These are phyloP conservation scores for Hucho hucho DNA, from an alignment of 2,113 vertebrate species.

Conservation along the genomic window DNA sequence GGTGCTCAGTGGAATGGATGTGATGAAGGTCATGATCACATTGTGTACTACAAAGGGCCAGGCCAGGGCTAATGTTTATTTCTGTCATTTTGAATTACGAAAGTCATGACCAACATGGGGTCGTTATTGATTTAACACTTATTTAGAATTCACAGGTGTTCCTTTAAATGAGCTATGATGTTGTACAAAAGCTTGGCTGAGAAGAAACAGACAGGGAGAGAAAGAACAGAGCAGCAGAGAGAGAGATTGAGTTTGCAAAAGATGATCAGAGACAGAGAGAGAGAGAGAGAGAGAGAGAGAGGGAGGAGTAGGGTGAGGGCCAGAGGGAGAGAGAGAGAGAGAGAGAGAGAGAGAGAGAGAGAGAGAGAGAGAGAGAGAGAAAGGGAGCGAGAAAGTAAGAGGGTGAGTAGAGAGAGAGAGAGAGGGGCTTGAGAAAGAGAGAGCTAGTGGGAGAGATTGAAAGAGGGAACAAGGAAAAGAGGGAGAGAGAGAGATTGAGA, in stretches of 20 bases:
- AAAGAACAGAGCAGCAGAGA: constrained; percentile 15
- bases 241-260: not conserved
- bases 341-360: not conserved
- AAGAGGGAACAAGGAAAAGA: not conserved
- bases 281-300: not conserved
- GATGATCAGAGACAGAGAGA: constrained; percentile 12
- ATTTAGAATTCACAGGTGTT: constrained; percentile 40
- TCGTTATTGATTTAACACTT: constrained; percentile 47
- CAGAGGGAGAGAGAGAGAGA: constrained; percentile 19
- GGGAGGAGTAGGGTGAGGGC: too few relatives aligned
- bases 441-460: too few relatives aligned
- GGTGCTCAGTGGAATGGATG: constrained; percentile 15
- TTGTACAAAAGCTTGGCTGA: constrained; percentile 17
- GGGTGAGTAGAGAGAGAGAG: constrained; percentile 15
- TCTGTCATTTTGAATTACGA: constrained; percentile 33
- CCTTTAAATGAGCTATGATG: constrained; percentile 18
- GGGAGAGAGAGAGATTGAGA: constrained; percentile 15
- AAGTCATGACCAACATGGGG: constrained; percentile 20
- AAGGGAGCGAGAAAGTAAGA: not conserved
- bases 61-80: constrained; percentile 33
- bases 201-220: constrained; percentile 1
- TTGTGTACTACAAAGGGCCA: not conserved
- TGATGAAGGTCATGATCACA: constrained; percentile 10
- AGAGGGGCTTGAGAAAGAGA: not conserved
- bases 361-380: constrained; percentile 18